Evolutionary conservation across 2,888 invertebrate genomes (phyloP), one percentile per base, ranked within the genome.

Genomic region (Microdon myrmicae): DNA sequence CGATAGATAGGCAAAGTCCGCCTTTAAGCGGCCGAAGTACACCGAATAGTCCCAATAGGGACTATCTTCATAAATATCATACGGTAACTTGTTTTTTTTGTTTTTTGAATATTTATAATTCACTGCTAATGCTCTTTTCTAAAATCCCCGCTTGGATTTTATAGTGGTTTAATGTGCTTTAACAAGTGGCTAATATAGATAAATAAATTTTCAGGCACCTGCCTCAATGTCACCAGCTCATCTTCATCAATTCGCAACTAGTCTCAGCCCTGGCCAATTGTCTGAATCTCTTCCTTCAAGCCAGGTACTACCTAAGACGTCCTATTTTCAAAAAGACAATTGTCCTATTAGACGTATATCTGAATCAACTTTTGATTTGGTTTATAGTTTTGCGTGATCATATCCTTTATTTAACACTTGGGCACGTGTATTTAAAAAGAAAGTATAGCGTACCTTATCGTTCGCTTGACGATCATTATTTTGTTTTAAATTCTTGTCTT

Each of bases 31-130:
- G 94, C 38, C 88, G 94, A 71, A 93, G 94, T 58, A 93, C 94
- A 28, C 92, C 94, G 39, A 89, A 89, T 73, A 89, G 90, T 71
- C 92, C 91, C 23, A 91, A 90, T 75, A 83, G 89, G 70, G 90
- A 90, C 79, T 90, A 90, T 78, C 83, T 90, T 74, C 95, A 95
- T 83, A 96, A 96, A 83, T 96, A 96, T 82, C 94, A 96, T 82
- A 96, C 96, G 82, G 96, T 96, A 82, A 87, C 90, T 83, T 22
- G 1, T 8, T n/a, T 1, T 9, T 13, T 23, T 25, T 1, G 7
- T 34, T 26, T 2, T n/a, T n/a, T n/a, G n/a, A n/a, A n/a, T n/a
- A n/a, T n/a, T n/a, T n/a, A n/a, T n/a, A n/a, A n/a, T n/a, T n/a
- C n/a, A n/a, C n/a, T n/a, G n/a, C n/a, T n/a, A n/a, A n/a, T n/a